These are phyloP conservation scores for Ellobium chinense DNA, from an alignment of 2,888 invertebrate species.

Conservation along the genomic window DNA sequence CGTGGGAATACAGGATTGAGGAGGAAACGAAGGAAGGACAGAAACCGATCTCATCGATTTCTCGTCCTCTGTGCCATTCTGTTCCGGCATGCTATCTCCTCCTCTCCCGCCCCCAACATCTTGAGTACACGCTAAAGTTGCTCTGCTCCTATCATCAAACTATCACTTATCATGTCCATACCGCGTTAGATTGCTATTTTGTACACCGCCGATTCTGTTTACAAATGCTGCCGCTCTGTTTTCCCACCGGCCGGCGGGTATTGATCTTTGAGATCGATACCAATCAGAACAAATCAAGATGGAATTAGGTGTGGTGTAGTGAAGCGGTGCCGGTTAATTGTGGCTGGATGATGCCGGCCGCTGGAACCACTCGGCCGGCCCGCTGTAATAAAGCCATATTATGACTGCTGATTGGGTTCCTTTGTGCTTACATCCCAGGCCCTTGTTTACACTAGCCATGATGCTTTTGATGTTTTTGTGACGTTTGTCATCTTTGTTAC, in stretches of 20 bases:
- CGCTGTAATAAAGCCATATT: conserved; percentile 2
- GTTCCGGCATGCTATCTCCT: not conserved
- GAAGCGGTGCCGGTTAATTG: conserved; percentile 31
- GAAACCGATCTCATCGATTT: no score
- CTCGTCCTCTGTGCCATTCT: not conserved
- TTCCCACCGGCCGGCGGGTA: conserved; percentile 11
- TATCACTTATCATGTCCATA: not conserved
- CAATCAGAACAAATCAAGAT: conserved; percentile 41
- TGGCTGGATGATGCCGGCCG: not conserved
- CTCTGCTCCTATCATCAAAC: not conserved
- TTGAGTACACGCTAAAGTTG: not conserved
- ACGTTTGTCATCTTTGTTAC: not conserved
- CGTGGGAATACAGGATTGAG: no score
- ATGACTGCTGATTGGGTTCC: conserved; percentile 15
- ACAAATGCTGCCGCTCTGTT: conserved; percentile 11
- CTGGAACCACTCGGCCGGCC: conserved; percentile 3
- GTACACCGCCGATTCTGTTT: conserved; percentile 24
- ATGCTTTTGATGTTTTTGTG: not conserved
- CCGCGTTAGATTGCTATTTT: not conserved
- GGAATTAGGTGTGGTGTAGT: conserved; percentile 25
- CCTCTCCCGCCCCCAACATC: not conserved
- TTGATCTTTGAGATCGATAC: conserved; percentile 30
- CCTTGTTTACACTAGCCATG: conserved; percentile 7
- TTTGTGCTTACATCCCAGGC: not conserved
- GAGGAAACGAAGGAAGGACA: no score